These are phyloP conservation scores for Rhombomys opimus DNA, from an alignment of 2,113 vertebrate species.

Conservation along the genomic window DNA sequence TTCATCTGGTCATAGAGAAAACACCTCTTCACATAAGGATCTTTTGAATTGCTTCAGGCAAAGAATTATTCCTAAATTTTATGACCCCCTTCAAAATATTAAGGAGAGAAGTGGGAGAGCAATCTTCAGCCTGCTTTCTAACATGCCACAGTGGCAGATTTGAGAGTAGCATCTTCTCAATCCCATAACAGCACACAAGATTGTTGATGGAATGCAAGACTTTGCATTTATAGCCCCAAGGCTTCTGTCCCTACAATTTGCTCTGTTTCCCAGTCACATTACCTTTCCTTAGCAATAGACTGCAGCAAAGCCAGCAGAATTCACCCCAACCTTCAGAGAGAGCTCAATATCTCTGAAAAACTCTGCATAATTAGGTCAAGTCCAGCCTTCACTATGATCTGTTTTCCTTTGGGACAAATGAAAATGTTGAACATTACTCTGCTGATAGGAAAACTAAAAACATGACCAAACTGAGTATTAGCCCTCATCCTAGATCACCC, in stretches of 20 bases:
- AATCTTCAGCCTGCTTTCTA: neutral
- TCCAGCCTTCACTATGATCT: neutral
- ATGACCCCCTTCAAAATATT: neutral
- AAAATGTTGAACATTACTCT: neutral
- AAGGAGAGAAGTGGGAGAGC: no score
- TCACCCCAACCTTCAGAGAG: neutral
- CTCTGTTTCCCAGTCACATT: rapidly evolving
- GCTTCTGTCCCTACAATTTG: no score
- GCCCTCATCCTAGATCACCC: neutral
- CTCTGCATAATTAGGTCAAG: neutral
- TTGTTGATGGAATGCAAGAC: neutral
- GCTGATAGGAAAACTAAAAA: neutral
- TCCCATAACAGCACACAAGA: neutral
- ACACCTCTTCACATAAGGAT: rapidly evolving
- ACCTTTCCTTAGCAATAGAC: neutral
- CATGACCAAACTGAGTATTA: neutral
- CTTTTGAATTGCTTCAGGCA: neutral
- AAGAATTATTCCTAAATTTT: neutral
- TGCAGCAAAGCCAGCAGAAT: neutral
- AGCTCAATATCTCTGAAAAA: neutral
- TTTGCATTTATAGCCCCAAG: neutral
- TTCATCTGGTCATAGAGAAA: neutral
- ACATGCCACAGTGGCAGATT: neutral
- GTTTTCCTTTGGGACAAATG: neutral
- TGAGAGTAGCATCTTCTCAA: neutral